Evolutionary conservation across 1,140 invertebrate species (phyloP).

Genomic region (Cataglyphis hispanica): DNA sequence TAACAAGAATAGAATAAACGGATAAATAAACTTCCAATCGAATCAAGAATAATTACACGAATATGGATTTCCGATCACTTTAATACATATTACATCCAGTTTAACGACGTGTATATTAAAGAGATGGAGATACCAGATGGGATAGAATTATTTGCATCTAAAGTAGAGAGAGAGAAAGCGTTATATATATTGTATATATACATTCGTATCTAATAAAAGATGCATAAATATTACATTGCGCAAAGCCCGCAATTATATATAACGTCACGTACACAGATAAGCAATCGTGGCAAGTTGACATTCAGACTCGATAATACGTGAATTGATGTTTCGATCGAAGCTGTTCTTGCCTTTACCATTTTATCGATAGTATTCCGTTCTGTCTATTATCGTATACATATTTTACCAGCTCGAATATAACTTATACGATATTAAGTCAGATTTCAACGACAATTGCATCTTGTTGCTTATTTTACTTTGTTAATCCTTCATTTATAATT

Average conservation of each 20-base stretch:
- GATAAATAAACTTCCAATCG: not conserved
- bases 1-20: not conserved
- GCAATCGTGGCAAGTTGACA: conserved; percentile 44
- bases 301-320: not conserved
- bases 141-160: conserved; percentile 35
- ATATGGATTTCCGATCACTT: conserved; percentile 1
- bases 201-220: not conserved
- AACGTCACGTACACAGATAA: conserved; percentile 3
- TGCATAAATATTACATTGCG: conserved; percentile 52
- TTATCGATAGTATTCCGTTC: not conserved
- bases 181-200: not conserved
- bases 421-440: not conserved
- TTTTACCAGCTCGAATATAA: no score
- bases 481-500: not conserved
- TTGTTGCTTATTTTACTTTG: not conserved
- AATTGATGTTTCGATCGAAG: not conserved
- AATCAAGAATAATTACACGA: conserved; percentile 23
- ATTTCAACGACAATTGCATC: not conserved
- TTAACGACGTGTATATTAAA: not conserved
- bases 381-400: no score
- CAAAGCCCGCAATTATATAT: conserved; percentile 40
- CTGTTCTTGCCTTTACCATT: not conserved
- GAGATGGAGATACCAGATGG: not conserved
- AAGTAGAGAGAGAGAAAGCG: not conserved
- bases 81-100: conserved; percentile 23